Conservation (phyloP, 1,140 invertebrate species). For the Marisa cornuarietis region DNA sequence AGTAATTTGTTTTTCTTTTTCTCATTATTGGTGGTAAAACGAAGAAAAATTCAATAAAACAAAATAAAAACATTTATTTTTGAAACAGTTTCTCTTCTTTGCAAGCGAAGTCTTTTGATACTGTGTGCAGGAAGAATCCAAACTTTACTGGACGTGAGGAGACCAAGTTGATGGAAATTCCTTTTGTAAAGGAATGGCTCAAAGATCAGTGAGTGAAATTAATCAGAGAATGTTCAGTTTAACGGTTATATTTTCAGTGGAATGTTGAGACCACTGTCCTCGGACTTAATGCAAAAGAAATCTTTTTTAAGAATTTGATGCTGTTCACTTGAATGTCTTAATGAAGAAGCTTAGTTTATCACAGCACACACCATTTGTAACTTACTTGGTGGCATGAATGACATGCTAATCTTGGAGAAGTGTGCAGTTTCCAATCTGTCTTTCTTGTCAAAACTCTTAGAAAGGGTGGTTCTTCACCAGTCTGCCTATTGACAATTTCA, state of each 20-base stretch:
- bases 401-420: no score
- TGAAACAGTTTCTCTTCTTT: no score
- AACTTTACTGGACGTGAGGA: constrained; percentile 49
- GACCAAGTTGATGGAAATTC: constrained; percentile 57
- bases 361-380: no score
- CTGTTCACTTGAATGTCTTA: no score
- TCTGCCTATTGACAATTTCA: no score
- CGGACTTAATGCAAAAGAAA: not conserved
- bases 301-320: no score
- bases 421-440: no score
- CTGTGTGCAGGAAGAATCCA: constrained; percentile 52
- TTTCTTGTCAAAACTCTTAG: no score
- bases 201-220: constrained; percentile 58
- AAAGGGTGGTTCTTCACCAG: no score
- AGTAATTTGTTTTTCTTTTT: not conserved
- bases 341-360: no score
- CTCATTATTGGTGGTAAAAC: not conserved
- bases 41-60: not conserved
- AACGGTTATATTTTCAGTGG: not conserved
- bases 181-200: constrained; percentile 64
- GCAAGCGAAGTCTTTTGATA: constrained; percentile 3
- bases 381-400: no score
- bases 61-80: not conserved
- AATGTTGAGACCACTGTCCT: not conserved
- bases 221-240: no score